Percentiles rank a stretch among this genome's conserved stretches.
Conservation (phyloP, 1,140 invertebrate species). For the Meloidogyne floridensis region DNA sequence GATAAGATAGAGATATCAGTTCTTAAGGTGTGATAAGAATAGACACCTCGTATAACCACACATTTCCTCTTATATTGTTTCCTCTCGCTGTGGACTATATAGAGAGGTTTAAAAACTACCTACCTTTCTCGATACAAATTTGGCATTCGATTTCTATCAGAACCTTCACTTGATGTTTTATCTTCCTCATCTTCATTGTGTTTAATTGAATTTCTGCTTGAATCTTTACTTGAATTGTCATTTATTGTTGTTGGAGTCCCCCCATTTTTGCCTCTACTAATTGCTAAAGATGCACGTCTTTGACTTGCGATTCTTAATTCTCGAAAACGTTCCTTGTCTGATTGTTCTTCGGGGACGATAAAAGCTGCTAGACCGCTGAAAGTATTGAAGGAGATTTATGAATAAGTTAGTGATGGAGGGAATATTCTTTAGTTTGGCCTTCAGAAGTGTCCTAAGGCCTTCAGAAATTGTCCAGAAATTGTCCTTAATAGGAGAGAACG, state of each 20-base stretch:
- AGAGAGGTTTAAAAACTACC: not conserved
- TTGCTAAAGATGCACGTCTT: not conserved
- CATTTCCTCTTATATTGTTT: not conserved
- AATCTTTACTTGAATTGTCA: too few relatives aligned
- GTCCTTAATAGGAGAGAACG: too few relatives aligned
- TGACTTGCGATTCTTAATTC: slow-evolving; percentile 1
- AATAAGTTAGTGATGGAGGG: too few relatives aligned
- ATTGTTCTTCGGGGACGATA: slow-evolving; percentile 23
- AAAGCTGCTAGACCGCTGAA: slow-evolving; percentile 18
- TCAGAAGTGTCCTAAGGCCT: too few relatives aligned
- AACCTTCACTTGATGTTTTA: not conserved
- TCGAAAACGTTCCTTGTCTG: slow-evolving; percentile 16
- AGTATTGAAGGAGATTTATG: not conserved
- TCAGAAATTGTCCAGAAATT: too few relatives aligned
- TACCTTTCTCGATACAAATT: not conserved
- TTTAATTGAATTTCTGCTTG: not conserved
- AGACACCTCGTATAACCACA: too few relatives aligned
- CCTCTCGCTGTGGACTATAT: slow-evolving; percentile 1
- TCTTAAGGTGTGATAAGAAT: too few relatives aligned
- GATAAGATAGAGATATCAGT: too few relatives aligned
- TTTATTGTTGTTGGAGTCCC: too few relatives aligned
- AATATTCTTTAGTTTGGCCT: too few relatives aligned
- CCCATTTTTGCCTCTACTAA: not conserved
- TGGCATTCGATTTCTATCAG: not conserved
- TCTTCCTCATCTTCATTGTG: not conserved